A percentile compares a stretch with the other conserved stretches of the same genome.
phyloP scores from a whole-genome alignment of 2,888 invertebrate species.

The Gymnosoma rotundatum region DNA sequence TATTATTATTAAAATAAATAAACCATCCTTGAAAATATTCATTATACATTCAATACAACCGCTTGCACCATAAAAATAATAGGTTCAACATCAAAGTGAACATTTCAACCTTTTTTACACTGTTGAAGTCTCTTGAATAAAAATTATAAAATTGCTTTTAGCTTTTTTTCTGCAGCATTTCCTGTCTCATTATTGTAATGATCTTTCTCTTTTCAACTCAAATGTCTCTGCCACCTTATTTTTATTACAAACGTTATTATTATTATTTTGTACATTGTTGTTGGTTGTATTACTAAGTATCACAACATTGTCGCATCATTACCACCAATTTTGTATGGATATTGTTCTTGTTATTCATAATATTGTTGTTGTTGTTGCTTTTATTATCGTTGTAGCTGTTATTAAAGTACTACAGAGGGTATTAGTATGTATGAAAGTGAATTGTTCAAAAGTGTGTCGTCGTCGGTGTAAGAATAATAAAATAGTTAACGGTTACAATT shows the following conservation, averaged over 20 bases:
- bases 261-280: slow-evolving; percentile 33
- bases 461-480: slow-evolving; percentile 1
- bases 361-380: background rate
- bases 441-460: slow-evolving; percentile 26
- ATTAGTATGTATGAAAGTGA: background rate
- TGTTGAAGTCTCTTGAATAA: background rate
- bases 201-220: background rate
- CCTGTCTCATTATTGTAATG: slow-evolving; percentile 16
- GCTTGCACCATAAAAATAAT: too few relatives aligned
- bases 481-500: slow-evolving; percentile 39
- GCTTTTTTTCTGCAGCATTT: slow-evolving; percentile 29
- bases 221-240: background rate
- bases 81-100: too few relatives aligned
- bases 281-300: slow-evolving; percentile 36
- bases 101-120: too few relatives aligned
- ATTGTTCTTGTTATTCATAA: slow-evolving; percentile 1
- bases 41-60: too few relatives aligned
- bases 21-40: too few relatives aligned
- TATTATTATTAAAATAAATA: too few relatives aligned
- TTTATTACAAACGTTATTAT: background rate
- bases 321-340: slow-evolving; percentile 23
- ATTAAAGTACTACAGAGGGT: background rate
- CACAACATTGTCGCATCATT: slow-evolving; percentile 56
- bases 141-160: slow-evolving; percentile 1
- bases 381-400: background rate